Evolutionary conservation across 2,888 invertebrate genomes (phyloP), one percentile per base, ranked within the genome.

Genomic region (Hirtodrosophila trivittata): DNA sequence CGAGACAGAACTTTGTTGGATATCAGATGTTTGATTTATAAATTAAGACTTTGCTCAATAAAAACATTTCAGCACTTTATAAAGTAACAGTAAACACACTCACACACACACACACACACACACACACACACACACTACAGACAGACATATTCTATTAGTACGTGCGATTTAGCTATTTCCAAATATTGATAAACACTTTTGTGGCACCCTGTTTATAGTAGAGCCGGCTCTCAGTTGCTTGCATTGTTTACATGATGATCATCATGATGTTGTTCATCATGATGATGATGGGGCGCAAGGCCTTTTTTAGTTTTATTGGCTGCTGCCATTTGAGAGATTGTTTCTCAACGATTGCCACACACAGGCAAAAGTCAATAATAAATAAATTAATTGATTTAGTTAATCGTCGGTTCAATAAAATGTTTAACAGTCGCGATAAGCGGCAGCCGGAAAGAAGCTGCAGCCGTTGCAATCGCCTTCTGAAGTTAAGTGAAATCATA

Each of bases 351-450:
- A 77, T 78, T 78, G 72, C 75, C 75, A 65, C 83, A 82, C 73
- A 60, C 83, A 51, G 54, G 50, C 50, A 32, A 37, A 35, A 63
- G 63, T 54, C 68, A 74, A 74, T 70, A 68, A 60, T 75, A 77
- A 82, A 86, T 83, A 66, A 86, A 86, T 81, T 86, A 86, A 80
- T 83, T 81, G 84, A 83, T 68, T 86, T 78, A 67, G 66, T 70
- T 64, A 78, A 75, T 49, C 66, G 66, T 43, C 46, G 71, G 33
- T 47, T 77, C 66, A 76, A 65, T 62, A 66, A 56, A 69, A 75
- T 65, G 68, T 68, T 65, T 56, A 60, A 69, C 55, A 51, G 69
- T 62, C 42, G 51, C 66, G 77, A 80, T 80, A 76, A 77, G 68
- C 55, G 41, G 43, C 38, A 35, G 39, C 45, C 69, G 52, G 49